Evolutionary conservation across 2,113 vertebrate species (phyloP).

Genomic region (Rana temporaria): DNA sequence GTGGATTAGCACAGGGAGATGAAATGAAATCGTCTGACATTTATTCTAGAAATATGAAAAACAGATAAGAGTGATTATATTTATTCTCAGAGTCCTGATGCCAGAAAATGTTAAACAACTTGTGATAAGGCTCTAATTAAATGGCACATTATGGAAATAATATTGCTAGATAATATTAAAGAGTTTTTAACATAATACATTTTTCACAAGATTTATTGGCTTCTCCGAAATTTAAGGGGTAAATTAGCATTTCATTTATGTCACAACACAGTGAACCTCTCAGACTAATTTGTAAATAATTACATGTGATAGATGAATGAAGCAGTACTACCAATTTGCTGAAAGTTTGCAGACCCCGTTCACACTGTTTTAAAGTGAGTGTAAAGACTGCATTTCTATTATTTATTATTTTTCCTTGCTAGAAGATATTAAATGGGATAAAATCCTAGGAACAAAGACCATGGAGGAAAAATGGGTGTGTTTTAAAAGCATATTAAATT

Average conservation of each 20-base stretch:
- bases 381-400: no score
- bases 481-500: no score
- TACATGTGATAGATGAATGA: not conserved
- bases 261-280: constrained; percentile 20
- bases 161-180: constrained; percentile 48
- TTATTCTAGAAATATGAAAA: constrained; percentile 48
- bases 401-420: no score
- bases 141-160: constrained; percentile 52
- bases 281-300: not conserved
- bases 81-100: constrained; percentile 26
- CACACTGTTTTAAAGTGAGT: no score
- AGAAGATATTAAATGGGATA: no score
- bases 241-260: constrained; percentile 30
- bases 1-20: constrained; percentile 16
- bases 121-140: constrained; percentile 47
- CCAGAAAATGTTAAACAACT: constrained; percentile 53
- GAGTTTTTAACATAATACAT: constrained; percentile 3
- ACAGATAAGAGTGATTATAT: constrained; percentile 54
- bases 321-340: no score
- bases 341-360: no score
- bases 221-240: not conserved
- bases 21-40: constrained; percentile 37
- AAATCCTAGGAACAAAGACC: no score
- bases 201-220: constrained; percentile 18
- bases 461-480: no score